A percentile compares a stretch with the other conserved stretches of the same genome.
These are phyloP conservation scores for Corythornis cristatus DNA, from an alignment of 2,113 vertebrate species.

Conservation along the genomic window DNA sequence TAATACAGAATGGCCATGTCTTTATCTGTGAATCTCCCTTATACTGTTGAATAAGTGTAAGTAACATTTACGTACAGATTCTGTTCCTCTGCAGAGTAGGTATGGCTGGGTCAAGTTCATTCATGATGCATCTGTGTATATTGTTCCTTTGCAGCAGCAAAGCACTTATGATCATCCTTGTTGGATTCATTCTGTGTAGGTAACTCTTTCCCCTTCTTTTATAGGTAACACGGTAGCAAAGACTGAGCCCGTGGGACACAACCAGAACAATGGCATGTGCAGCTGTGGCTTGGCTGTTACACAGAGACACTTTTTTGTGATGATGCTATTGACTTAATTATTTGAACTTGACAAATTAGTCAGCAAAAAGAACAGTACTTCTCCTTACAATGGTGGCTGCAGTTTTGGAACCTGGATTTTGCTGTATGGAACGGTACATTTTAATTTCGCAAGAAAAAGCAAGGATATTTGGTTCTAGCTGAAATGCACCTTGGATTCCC, in stretches of 20 bases:
- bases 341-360: not conserved
- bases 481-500: not conserved
- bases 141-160: not conserved
- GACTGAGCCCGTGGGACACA: not conserved
- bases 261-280: not conserved
- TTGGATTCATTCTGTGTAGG: not conserved
- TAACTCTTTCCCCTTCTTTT: slow-evolving; percentile 59
- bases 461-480: not conserved
- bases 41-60: not conserved
- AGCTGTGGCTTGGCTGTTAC: not conserved
- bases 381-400: not conserved
- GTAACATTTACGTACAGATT: not conserved
- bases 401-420: slow-evolving; percentile 5
- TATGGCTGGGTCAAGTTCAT: not conserved
- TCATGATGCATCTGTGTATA: not conserved
- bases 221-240: slow-evolving; percentile 95
- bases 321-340: not conserved
- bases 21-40: not conserved
- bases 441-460: not conserved
- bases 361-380: not conserved
- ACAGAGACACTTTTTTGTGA: slow-evolving; percentile 1
- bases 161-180: fast-evolving
- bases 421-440: not conserved
- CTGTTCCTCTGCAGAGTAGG: not conserved
- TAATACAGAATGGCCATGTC: not conserved